phyloP scores from a whole-genome alignment of 2,113 vertebrate species.

The Zosterops japonicus region DNA sequence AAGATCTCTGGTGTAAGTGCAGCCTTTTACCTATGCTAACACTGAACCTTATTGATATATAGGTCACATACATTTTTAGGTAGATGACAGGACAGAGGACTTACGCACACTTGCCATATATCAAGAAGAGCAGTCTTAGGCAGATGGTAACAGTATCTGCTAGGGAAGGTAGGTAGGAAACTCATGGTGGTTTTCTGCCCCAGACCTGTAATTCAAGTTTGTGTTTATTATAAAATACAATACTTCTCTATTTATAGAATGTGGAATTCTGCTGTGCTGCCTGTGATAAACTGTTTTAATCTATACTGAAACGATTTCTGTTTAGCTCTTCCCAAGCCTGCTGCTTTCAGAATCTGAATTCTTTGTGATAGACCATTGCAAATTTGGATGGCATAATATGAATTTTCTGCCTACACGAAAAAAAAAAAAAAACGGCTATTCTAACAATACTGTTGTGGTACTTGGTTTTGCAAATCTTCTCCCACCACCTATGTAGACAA shows the following conservation, averaged over 20 bases:
- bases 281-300: conserved; percentile 1
- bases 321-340: background rate
- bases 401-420: background rate
- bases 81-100: background rate
- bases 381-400: background rate
- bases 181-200: background rate
- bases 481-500: background rate
- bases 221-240: background rate
- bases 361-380: background rate
- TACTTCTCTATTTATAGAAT: background rate
- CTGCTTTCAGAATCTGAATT: background rate
- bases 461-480: background rate
- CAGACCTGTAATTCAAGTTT: background rate
- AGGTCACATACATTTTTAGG: background rate
- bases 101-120: background rate
- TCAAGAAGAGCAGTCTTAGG: background rate
- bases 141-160: background rate
- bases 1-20: background rate
- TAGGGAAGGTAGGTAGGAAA: background rate
- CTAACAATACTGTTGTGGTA: background rate
- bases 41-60: background rate
- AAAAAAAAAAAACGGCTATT: background rate
- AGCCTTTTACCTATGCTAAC: background rate
- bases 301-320: background rate
- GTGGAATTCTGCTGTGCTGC: background rate